Evolutionary conservation across 2,113 vertebrate species (phyloP).

Genomic region (Muntiacus reevesi): DNA sequence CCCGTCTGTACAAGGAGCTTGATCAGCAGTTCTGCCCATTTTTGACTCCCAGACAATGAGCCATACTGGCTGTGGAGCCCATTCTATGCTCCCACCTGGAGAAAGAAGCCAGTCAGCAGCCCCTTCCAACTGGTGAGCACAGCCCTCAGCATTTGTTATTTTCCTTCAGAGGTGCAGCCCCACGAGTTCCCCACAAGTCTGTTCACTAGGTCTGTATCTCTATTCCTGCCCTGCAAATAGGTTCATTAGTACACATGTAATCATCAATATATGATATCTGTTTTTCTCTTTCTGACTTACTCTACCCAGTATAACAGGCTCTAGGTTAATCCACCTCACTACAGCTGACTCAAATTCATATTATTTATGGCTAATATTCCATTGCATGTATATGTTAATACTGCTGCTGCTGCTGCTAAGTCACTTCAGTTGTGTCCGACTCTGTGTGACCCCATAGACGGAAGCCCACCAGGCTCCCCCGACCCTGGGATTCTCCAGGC

Average conservation of each 20-base stretch:
- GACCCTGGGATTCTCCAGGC: too few species aligned
- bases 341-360: neutral
- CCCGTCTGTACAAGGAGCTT: neutral
- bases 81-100: neutral
- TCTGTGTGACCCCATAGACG: too few species aligned
- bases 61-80: neutral
- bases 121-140: neutral
- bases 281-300: neutral
- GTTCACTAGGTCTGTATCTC: neutral
- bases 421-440: too few species aligned
- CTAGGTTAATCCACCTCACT: neutral
- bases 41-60: neutral
- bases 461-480: too few species aligned
- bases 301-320: neutral
- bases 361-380: neutral
- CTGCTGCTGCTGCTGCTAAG: too few species aligned
- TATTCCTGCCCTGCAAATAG: neutral
- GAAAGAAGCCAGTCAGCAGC: neutral
- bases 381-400: neutral
- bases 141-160: neutral
- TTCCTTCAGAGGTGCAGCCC: neutral
- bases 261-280: neutral
- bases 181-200: neutral
- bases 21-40: neutral
- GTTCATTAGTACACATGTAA: accelerated